Base-by-base conservation (phyloP, 2,888 invertebrate species). In the Tipula lateralis region DNA sequence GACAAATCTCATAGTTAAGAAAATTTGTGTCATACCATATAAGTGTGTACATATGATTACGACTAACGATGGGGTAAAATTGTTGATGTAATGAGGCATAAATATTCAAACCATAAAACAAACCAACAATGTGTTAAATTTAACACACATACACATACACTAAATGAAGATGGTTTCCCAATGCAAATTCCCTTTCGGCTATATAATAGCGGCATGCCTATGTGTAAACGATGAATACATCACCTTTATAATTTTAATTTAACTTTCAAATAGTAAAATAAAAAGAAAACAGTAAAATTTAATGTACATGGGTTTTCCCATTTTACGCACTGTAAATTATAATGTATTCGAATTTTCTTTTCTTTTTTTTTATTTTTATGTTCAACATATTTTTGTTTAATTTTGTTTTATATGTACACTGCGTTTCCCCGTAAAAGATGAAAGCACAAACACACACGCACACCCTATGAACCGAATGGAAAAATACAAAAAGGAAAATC, bases 291-390 rank as follows among this genome's bases (percentile, higher is more conserved):
- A 16, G n/a, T 44, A 16, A 44, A 36, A 36, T 19, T 19, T 7
- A 24, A 66, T 66, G 24, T 24, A 66, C 24, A 66, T 7, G 9
- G 9, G 66, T 66, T 66, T 66, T 66, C 19, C 24, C 1, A 66
- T 66, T 44, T 66, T 66, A 66, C 66, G 66, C 66, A 66, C 66
- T 66, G 66, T 66, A 66, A 66, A 66, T 66, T 66, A 24, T 66
- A n/a, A 19, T 13, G 66, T 66, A 9, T 66, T 24, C 24, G 7
- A 19, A 9, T 24, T 66, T 66, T 24, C 19, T 19, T 66, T 66
- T 66, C 5, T 16, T 44, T 39, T 13, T 9, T 12, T 39, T 39
- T 39, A 39, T 39, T 1, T 39, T n/a, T 44, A n/a, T 16, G 5
- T 44, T n/a, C n/a, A n/a, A 44, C 44, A 16, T 16, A 44, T 44